Conservation (phyloP, 2,797 vertebrate species). For the Acanthurus lineatus region DNA sequence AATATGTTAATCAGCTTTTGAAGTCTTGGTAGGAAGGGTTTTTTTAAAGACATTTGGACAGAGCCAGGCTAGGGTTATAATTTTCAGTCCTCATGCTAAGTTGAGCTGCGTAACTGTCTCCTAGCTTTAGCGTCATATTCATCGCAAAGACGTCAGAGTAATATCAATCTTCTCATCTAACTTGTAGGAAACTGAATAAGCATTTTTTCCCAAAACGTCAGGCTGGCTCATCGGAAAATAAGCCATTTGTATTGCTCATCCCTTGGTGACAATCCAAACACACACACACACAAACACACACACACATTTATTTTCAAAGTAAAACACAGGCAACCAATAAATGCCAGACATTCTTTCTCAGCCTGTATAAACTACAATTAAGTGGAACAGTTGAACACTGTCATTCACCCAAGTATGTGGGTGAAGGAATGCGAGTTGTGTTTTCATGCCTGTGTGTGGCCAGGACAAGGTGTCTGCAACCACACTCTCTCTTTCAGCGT, state of each 20-base stretch:
- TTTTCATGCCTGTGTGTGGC: constrained; percentile 71
- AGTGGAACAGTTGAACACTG: constrained; percentile 78
- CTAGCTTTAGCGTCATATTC: not conserved
- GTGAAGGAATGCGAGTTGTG: constrained; percentile 67
- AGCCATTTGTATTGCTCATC: constrained; percentile 50
- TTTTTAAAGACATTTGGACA: not conserved
- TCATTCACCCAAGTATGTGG: constrained; percentile 79
- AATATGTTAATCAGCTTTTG: not conserved
- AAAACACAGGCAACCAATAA: constrained; percentile 72
- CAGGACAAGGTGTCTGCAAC: constrained; percentile 66
- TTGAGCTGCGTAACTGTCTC: not conserved
- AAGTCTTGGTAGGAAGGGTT: not conserved
- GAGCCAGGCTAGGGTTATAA: not conserved
- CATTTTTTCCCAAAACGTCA: constrained; percentile 5
- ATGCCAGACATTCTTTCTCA: constrained; percentile 80
- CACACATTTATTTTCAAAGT: constrained; percentile 60
- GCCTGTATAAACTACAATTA: constrained; percentile 84
- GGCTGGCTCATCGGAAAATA: constrained; percentile 19
- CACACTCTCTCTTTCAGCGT: constrained; percentile 30
- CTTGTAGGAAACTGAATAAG: not conserved
- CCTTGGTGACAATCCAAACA: constrained; percentile 57
- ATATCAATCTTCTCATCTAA: constrained; percentile 15
- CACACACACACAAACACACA: constrained; percentile 37
- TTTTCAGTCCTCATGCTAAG: constrained; percentile 13
- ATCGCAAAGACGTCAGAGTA: not conserved